Base-by-base conservation (phyloP, 1,140 invertebrate genomes). In the Hyphantria cunea region DNA sequence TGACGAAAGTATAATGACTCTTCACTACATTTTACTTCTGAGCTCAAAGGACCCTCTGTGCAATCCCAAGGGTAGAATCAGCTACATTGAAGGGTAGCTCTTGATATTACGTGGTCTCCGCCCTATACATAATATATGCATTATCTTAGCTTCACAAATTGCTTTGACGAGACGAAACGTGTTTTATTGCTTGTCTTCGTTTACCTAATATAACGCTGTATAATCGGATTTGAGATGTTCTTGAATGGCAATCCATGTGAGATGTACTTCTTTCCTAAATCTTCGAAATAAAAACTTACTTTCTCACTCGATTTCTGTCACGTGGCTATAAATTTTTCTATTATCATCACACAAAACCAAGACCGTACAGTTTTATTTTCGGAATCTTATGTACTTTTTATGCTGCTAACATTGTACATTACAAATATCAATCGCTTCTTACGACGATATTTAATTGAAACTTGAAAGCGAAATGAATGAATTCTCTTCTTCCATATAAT, bases 1-100 rank as follows among this genome's bases (percentile, higher is more conserved):
- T 25, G 5, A 25, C 17, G 7, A 13, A 51, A 53, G 41, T 59
- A 42, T 58, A 44, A 59, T 48, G 62, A 58, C 62, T 17, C 62
- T 64, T 64, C 62, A 37, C 62, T 14, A 13, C 44, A 42, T 58
- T 66, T 44, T 66, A 61, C 44, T 61, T 66, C 64, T 61, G 51
- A 66, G 64, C 44, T 41, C 51, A 55, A 55, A 48, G 50, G 62
- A 48, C 64, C 62, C 62, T 59, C 50, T 52, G 39, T 47, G 48
- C 13, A 44, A 33, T 64, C 69, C 61, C 69, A 47, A 54, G 65
- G 58, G 65, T 65, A 51, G 58, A 71, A 71, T 68, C 65, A 71
- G 62, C 61, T 51, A 71, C 56, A 65, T 62, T 65, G 52, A 58
- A 65, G 61, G 52, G 64, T 61, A 56, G 58, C 64, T 55, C 56